phyloP scores from a whole-genome alignment of 2,797 vertebrate genomes.

The Decapterus maruadsi region DNA sequence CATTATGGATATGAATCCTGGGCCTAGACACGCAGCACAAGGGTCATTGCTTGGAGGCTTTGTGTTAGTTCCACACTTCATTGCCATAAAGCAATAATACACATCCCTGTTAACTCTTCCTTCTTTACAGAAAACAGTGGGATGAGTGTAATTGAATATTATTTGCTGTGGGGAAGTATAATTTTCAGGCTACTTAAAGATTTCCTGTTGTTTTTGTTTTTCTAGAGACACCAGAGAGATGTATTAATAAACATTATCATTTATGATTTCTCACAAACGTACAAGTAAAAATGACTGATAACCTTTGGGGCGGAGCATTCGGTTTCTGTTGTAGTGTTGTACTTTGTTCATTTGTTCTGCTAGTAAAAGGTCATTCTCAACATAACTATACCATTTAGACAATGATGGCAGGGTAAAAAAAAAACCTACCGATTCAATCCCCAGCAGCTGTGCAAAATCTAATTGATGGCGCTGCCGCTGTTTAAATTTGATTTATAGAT shows the following conservation, averaged over 20 bases:
- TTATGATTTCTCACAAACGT: constrained; percentile 59
- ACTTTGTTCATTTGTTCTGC: constrained; percentile 60
- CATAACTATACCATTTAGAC: constrained; percentile 64
- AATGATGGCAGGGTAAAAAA: constrained; percentile 43
- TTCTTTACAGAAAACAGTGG: constrained; percentile 68
- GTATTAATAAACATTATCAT: constrained; percentile 61
- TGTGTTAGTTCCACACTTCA: constrained; percentile 82
- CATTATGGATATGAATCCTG: constrained; percentile 90
- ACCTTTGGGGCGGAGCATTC: constrained; percentile 48
- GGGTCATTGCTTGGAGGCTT: constrained; percentile 86
- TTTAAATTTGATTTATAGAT: constrained; percentile 79
- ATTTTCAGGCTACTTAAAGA: constrained; percentile 75
- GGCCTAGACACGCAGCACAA: constrained; percentile 81
- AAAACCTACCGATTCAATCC: constrained; percentile 49
- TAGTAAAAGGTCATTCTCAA: constrained; percentile 63
- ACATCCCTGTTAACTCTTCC: constrained; percentile 82
- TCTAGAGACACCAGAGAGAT: constrained; percentile 57
- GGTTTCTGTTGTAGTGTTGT: constrained; percentile 42
- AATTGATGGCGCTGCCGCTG: constrained; percentile 68
- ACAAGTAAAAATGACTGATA: constrained; percentile 54
- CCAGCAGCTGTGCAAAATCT: constrained; percentile 59
- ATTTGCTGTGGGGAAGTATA: constrained; percentile 74
- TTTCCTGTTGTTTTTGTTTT: constrained; percentile 75
- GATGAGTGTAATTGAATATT: constrained; percentile 81
- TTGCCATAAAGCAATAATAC: constrained; percentile 87